Evolutionary conservation across 2,113 vertebrate genomes (phyloP).

Genomic region (Sialia sialis): DNA sequence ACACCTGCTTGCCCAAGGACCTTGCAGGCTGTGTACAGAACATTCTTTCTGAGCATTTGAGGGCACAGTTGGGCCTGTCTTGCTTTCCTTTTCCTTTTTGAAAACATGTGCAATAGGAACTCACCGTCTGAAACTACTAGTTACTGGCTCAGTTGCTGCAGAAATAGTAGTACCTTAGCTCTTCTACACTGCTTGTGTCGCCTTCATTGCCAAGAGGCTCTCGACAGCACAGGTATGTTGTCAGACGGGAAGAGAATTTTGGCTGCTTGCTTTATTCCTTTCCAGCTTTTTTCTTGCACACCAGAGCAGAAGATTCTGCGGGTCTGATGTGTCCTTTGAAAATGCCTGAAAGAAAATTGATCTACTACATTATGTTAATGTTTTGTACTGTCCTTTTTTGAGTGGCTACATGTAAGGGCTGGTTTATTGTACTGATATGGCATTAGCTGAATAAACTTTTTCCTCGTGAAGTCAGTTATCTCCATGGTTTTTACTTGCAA

Average conservation of each 20-base stretch:
- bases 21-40: slow-evolving; percentile 8
- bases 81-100: background rate
- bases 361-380: slow-evolving; percentile 78
- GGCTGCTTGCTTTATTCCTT: slow-evolving; percentile 59
- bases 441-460: slow-evolving; percentile 75
- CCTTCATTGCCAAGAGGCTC: slow-evolving; percentile 34
- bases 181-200: slow-evolving; percentile 8
- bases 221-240: slow-evolving; percentile 6
- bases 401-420: slow-evolving; percentile 71
- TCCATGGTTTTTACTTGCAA: slow-evolving; percentile 72
- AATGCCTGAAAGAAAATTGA: slow-evolving; percentile 71
- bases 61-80: slow-evolving; percentile 58
- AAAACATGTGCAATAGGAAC: slow-evolving; percentile 16
- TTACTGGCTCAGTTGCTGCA: slow-evolving; percentile 20
- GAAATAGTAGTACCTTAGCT: slow-evolving; percentile 5
- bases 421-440: slow-evolving; percentile 71
- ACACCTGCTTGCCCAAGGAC: slow-evolving; percentile 28
- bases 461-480: slow-evolving; percentile 60
- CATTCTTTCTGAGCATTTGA: slow-evolving; percentile 74
- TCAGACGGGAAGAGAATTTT: slow-evolving; percentile 15
- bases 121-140: background rate
- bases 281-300: slow-evolving; percentile 59
- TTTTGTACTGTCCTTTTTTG: slow-evolving; percentile 65
- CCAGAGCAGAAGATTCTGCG: slow-evolving; percentile 36
- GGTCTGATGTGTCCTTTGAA: slow-evolving; percentile 73